Conservation (phyloP, 2,113 vertebrate species). For the Gymnocephalus cernua region DNA sequence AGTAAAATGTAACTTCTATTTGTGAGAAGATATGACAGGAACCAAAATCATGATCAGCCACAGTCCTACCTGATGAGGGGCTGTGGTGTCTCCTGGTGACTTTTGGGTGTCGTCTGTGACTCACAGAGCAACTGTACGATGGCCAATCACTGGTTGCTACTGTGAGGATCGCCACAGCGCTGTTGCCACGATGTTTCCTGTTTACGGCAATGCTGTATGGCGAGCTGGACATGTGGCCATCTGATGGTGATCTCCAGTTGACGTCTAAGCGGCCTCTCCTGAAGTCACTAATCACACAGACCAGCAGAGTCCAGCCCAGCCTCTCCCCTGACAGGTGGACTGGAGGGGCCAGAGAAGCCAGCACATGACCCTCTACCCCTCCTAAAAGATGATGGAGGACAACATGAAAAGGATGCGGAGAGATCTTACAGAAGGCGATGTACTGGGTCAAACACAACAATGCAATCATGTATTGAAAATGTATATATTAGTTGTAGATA, state of each 20-base stretch:
- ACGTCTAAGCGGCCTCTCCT: constrained; percentile 75
- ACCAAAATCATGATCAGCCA: neutral
- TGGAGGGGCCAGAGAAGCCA: constrained; percentile 75
- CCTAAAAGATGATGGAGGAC: constrained; percentile 37
- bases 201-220: constrained; percentile 55
- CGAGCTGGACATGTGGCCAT: constrained; percentile 8
- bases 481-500: neutral
- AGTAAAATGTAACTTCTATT: neutral
- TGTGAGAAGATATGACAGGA: neutral
- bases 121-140: constrained; percentile 80
- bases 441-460: neutral
- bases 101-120: constrained; percentile 57
- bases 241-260: constrained; percentile 77
- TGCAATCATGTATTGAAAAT: neutral
- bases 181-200: constrained; percentile 54
- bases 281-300: constrained; percentile 83
- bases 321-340: constrained; percentile 78
- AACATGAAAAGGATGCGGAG: neutral
- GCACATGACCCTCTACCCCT: constrained; percentile 56
- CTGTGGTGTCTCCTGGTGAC: constrained; percentile 42
- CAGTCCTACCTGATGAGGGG: constrained; percentile 54
- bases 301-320: constrained; percentile 79
- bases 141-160: constrained; percentile 79
- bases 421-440: neutral
- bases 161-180: constrained; percentile 64